Base-by-base conservation (phyloP, 1,140 invertebrate genomes). In the Monomorium pharaonis region DNA sequence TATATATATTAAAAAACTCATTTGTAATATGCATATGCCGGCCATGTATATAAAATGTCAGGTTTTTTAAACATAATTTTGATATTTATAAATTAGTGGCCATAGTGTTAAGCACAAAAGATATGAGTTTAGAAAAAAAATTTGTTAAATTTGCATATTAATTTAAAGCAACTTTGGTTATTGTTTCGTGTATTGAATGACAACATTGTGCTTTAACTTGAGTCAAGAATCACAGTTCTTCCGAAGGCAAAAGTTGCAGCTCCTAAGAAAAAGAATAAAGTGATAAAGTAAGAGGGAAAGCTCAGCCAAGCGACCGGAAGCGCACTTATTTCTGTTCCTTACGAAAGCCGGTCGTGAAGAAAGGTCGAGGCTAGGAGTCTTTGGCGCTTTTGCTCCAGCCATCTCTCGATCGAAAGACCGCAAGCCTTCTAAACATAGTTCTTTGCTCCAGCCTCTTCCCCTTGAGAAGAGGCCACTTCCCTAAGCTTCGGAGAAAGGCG, bases 291-390 rank as follows among this genome's bases (percentile, higher is more conserved):
- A 88, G 62, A 83, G 69, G 49, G 44, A 86, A 86, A 84, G 69
- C 60, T n/a, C 5, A 27, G 21, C 12, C 44, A 21, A 18, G 24
- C 88, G 78, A 85, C 88, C 89, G 88, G 89, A 90, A 90, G 76
- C 80, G 16, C n/a, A 87, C 85, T 89, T 90, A 90, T 90, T 90
- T 90, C 81, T 90, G 86, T 89, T 85, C 81, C 56, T 84, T 87
- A 76, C 49, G 86, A 89, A 89, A 86, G 72, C 58, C 6, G 54
- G 44, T 70, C 65, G 65, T 27, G 24, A 14, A 49, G 72, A 76
- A 67, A 54, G 72, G 24, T 63, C 67, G 47, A 49, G 67, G n/a
- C 18, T 51, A 44, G 70, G 9, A 69, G 62, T 44, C 74, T 85
- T 85, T 76, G 60, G 56, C 33, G 77, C 70, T 77, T 72, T 83